A percentile compares a stretch with the other conserved stretches of the same genome.
These are phyloP conservation scores for Nomada lathburiana DNA, from an alignment of 2,888 invertebrate species.

Conservation along the genomic window DNA sequence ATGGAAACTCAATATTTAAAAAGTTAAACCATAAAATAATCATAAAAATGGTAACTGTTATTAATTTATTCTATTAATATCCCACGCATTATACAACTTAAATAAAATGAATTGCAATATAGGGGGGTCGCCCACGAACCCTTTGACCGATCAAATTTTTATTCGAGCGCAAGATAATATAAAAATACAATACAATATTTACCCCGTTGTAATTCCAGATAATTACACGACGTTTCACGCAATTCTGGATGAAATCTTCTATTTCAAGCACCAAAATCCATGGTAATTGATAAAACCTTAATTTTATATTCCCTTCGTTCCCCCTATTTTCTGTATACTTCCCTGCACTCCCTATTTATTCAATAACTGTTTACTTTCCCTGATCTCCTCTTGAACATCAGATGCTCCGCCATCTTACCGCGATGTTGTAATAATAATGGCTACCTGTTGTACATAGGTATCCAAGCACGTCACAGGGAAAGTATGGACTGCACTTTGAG, in stretches of 20 bases:
- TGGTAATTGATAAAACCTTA: not conserved
- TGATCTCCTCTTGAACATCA: constrained; percentile 51
- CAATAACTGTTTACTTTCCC: not conserved
- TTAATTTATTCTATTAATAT: no score
- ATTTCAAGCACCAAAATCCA: not conserved
- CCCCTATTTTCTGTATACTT: not conserved
- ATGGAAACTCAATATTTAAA: no score
- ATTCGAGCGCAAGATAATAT: no score
- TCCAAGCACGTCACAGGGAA: constrained; percentile 30
- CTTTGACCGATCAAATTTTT: no score
- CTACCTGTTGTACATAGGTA: constrained; percentile 65
- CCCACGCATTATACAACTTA: no score
- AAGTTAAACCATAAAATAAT: no score
- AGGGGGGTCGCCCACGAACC: no score
- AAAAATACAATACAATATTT: no score
- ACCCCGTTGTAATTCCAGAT: not conserved
- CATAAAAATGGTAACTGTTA: no score
- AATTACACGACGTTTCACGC: not conserved
- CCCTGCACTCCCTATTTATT: not conserved
- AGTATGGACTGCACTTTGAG: constrained; percentile 53
- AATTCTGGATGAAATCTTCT: not conserved
- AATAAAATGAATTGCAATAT: no score
- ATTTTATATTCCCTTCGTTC: no score
- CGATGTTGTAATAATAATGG: constrained; percentile 71
- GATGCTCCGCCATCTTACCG: constrained; percentile 68